Evolutionary conservation across 1,140 invertebrate genomes (phyloP).

Genomic region (Monochamus saltuarius): DNA sequence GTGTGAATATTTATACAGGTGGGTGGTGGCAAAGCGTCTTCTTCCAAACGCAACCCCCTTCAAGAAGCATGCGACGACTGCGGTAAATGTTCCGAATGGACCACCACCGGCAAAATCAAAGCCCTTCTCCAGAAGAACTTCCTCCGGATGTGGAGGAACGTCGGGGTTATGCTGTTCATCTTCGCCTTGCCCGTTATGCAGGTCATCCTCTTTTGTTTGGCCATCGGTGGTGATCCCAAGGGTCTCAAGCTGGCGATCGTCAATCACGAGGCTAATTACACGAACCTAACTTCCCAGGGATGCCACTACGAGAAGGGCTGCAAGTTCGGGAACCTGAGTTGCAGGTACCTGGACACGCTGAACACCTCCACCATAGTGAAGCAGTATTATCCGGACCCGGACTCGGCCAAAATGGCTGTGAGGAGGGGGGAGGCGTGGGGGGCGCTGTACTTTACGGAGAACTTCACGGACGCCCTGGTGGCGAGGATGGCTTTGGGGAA

Average conservation of each 20-base stretch:
- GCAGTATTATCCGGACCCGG: conserved; percentile 68
- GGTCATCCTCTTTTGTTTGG: conserved; percentile 91
- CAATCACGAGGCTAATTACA: conserved; percentile 74
- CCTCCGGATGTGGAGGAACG: conserved; percentile 86
- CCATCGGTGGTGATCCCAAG: conserved; percentile 87
- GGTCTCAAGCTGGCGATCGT: conserved; percentile 82
- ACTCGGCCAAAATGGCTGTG: conserved; percentile 70
- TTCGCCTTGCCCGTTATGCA: conserved; percentile 89
- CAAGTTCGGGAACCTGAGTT: conserved; percentile 69
- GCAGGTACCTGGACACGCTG: conserved; percentile 72
- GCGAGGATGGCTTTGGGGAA: conserved; percentile 68
- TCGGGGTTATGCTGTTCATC: conserved; percentile 86
- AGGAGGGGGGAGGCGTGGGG: conserved; percentile 77
- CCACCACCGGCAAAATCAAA: conserved; percentile 47
- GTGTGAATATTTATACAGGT: conserved; percentile 1
- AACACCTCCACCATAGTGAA: conserved; percentile 67
- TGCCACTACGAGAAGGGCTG: conserved; percentile 61
- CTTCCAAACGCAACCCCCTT: conserved; percentile 34
- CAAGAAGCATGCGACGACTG: conserved; percentile 45
- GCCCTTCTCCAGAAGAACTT: conserved; percentile 92
- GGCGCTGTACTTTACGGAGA: conserved; percentile 75
- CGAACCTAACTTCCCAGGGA: conserved; percentile 56
- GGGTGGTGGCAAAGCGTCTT: conserved; percentile 29
- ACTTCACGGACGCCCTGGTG: conserved; percentile 78
- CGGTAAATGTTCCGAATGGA: conserved; percentile 51